A percentile compares a stretch with the other conserved stretches of the same genome.
phyloP scores from a whole-genome alignment of 2,113 vertebrate species.

The Tretioscincus oriximinensis region DNA sequence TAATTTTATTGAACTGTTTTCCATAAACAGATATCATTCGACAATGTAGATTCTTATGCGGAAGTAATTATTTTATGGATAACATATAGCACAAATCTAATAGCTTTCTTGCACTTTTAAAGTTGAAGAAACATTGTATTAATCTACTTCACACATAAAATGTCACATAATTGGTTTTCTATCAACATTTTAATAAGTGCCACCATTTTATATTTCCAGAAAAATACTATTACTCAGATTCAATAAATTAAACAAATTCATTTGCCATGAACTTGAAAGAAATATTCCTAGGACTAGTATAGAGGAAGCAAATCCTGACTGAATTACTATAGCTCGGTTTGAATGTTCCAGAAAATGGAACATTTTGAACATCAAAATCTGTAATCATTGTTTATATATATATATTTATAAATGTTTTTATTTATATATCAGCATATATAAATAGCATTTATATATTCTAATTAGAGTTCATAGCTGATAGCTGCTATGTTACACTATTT shows the following conservation, averaged over 20 bases:
- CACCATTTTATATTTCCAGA: constrained; percentile 26
- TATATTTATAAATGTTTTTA: too few relatives aligned
- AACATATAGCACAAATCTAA: constrained; percentile 38
- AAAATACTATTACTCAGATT: constrained; percentile 22
- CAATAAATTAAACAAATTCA: constrained; percentile 31
- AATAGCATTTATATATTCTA: too few relatives aligned
- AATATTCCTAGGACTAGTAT: not conserved
- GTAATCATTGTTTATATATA: too few relatives aligned
- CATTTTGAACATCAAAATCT: too few relatives aligned
- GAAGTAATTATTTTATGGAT: constrained; percentile 52
- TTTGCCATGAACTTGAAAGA: not conserved
- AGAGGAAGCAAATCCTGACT: not conserved
- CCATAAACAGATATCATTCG: constrained; percentile 45
- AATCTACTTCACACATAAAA: constrained; percentile 31
- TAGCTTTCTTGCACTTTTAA: constrained; percentile 43
- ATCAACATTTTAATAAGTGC: constrained; percentile 29
- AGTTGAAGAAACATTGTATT: constrained; percentile 47
- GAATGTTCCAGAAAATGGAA: too few relatives aligned
- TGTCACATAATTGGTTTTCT: constrained; percentile 34
- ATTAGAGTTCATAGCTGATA: constrained; percentile 27
- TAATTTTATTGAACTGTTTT: constrained; percentile 25
- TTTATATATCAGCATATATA: too few relatives aligned
- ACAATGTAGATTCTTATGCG: constrained; percentile 23
- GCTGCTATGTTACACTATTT: constrained; percentile 21
- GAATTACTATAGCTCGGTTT: not conserved